Conservation (phyloP, 2,113 vertebrate genomes). For the Triplophysa siluroides region DNA sequence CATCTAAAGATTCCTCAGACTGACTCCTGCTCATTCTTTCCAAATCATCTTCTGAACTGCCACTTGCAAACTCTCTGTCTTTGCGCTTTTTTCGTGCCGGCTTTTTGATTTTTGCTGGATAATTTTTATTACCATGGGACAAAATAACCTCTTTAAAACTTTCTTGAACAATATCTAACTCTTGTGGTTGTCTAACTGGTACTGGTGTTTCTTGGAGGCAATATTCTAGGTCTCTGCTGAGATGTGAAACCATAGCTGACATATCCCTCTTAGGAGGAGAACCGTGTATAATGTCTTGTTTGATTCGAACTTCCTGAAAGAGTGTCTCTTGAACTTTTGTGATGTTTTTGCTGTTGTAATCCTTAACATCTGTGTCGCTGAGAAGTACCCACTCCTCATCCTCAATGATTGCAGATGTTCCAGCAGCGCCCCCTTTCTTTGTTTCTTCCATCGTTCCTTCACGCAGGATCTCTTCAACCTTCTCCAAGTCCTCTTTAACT, state of each 20-base stretch:
- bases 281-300: constrained; percentile 54
- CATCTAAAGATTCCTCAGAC: constrained; percentile 81
- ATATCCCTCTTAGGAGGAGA: constrained; percentile 59
- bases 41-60: constrained; percentile 74
- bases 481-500: constrained; percentile 84
- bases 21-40: constrained; percentile 70
- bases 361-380: constrained; percentile 75
- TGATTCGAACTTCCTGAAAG: constrained; percentile 69
- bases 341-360: constrained; percentile 71
- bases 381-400: constrained; percentile 75
- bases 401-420: constrained; percentile 48
- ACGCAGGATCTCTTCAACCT: constrained; percentile 81
- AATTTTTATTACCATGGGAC: constrained; percentile 68
- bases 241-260: constrained; percentile 68
- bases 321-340: constrained; percentile 65
- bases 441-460: constrained; percentile 64
- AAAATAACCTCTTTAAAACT: constrained; percentile 64
- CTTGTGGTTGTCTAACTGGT: constrained; percentile 51
- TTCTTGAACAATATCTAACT: constrained; percentile 67
- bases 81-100: constrained; percentile 84
- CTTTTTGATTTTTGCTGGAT: constrained; percentile 84
- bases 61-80: constrained; percentile 78
- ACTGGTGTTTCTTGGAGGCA: constrained; percentile 56
- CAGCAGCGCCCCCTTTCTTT: constrained; percentile 23
- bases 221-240: constrained; percentile 70